Conservation (phyloP, 2,113 vertebrate species). For the Tautogolabrus adspersus region DNA sequence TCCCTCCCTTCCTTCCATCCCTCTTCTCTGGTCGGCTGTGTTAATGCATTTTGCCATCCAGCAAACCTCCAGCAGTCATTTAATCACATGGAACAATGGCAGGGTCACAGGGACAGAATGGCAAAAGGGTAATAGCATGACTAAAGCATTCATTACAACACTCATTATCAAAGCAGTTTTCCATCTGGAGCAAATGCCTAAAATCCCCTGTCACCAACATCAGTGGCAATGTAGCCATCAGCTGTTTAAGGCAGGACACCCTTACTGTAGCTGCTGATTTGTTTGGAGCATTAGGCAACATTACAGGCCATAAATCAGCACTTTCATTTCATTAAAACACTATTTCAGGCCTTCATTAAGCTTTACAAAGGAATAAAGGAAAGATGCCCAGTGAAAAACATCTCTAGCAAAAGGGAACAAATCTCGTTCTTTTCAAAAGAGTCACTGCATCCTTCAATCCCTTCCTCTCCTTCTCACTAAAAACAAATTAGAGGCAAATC, state of each 20-base stretch:
- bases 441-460: slow-evolving; percentile 61
- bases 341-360: slow-evolving; percentile 1
- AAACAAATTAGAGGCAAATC: slow-evolving; percentile 87
- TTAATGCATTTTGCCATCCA: slow-evolving; percentile 70
- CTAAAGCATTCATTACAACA: slow-evolving; percentile 51
- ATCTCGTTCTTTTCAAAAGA: slow-evolving; percentile 58
- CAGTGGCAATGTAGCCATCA: slow-evolving; percentile 14
- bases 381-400: slow-evolving; percentile 16
- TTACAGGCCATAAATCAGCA: slow-evolving; percentile 2
- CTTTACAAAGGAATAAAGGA: slow-evolving; percentile 5
- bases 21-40: slow-evolving; percentile 38
- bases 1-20: neutral
- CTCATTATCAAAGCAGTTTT: slow-evolving; percentile 54
- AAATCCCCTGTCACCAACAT: slow-evolving; percentile 51
- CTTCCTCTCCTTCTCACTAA: slow-evolving; percentile 67
- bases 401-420: slow-evolving; percentile 31
- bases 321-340: slow-evolving; percentile 2
- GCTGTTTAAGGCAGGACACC: slow-evolving; percentile 18
- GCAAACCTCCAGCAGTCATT: slow-evolving; percentile 58
- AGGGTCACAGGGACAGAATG: slow-evolving; percentile 54
- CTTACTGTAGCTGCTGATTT: neutral
- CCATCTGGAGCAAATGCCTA: slow-evolving; percentile 59
- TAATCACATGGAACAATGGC: slow-evolving; percentile 77
- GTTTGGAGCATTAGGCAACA: neutral
- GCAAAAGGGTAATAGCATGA: slow-evolving; percentile 63